These are phyloP conservation scores for Tipula unca DNA, from an alignment of 2,888 invertebrate species.

Conservation along the genomic window DNA sequence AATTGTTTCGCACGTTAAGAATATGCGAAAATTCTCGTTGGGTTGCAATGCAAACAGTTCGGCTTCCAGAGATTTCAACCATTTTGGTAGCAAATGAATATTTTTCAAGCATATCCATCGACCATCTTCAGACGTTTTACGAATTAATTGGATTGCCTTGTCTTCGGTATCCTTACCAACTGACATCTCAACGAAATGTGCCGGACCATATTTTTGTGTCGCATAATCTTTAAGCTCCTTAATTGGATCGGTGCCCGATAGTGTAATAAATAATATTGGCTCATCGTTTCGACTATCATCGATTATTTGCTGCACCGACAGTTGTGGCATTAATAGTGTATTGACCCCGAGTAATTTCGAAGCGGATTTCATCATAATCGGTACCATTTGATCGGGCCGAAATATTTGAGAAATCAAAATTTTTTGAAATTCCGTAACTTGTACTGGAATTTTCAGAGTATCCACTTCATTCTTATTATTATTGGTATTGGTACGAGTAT, in stretches of 20 bases:
- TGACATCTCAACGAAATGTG: conserved; percentile 44
- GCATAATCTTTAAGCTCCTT: conserved; percentile 66
- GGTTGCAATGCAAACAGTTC: conserved; percentile 47
- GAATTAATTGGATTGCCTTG: conserved; percentile 50
- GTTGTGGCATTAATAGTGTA: conserved; percentile 28
- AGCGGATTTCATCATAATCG: conserved; percentile 65
- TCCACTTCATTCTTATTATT: conserved; percentile 36
- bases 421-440: conserved; percentile 68
- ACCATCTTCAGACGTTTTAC: conserved; percentile 52
- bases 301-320: conserved; percentile 35
- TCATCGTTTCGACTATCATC: conserved; percentile 43
- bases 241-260: conserved; percentile 87
- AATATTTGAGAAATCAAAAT: conserved; percentile 69
- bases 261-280: conserved; percentile 76
- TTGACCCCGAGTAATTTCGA: conserved; percentile 46
- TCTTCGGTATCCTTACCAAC: conserved; percentile 73
- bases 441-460: conserved; percentile 53
- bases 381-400: conserved; percentile 73
- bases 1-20: conserved; percentile 81
- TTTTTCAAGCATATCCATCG: conserved; percentile 76
- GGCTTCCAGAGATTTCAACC: conserved; percentile 61
- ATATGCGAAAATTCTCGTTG: conserved; percentile 58
- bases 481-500: not conserved
- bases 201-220: conserved; percentile 36
- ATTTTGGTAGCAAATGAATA: conserved; percentile 64